phyloP scores from a whole-genome alignment of 2,113 vertebrate species.

The Cyprinodon variegatus region DNA sequence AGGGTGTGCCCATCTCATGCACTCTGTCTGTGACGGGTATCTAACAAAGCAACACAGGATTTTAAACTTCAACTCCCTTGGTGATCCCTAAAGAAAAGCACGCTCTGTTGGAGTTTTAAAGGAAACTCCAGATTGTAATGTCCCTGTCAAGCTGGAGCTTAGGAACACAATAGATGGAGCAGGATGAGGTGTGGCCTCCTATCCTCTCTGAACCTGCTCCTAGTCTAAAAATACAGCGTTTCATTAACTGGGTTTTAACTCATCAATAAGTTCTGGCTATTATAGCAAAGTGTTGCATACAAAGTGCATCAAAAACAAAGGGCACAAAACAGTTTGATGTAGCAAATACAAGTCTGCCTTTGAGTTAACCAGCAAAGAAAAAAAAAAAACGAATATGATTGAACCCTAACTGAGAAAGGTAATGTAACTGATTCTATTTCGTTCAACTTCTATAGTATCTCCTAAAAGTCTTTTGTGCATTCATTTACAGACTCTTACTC shows the following conservation, averaged over 20 bases:
- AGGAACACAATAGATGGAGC: constrained; percentile 11
- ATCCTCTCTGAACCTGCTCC: constrained; percentile 5
- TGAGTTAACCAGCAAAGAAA: background rate
- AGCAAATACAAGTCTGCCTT: background rate
- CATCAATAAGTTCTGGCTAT: background rate
- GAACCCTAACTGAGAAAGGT: background rate
- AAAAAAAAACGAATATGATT: background rate
- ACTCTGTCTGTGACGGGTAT: background rate
- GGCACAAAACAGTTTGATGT: no score
- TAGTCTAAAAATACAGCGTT: background rate
- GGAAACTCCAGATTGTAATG: constrained; percentile 19
- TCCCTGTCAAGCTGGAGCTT: constrained; percentile 2
- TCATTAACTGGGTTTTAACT: background rate
- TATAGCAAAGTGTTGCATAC: background rate
- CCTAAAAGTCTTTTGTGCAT: background rate
- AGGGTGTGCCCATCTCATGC: background rate
- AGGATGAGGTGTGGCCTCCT: constrained; percentile 1
- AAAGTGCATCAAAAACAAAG: no score
- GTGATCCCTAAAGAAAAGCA: constrained; percentile 11
- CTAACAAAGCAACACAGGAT: constrained; percentile 1
- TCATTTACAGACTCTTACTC: background rate
- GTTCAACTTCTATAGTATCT: background rate
- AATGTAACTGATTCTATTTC: background rate
- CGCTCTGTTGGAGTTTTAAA: constrained; percentile 7
- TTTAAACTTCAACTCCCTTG: constrained; percentile 2